A percentile compares a stretch with the other conserved stretches of the same genome.
These are phyloP conservation scores for Cantharis rustica DNA, from an alignment of 2,888 invertebrate species.

Conservation along the genomic window DNA sequence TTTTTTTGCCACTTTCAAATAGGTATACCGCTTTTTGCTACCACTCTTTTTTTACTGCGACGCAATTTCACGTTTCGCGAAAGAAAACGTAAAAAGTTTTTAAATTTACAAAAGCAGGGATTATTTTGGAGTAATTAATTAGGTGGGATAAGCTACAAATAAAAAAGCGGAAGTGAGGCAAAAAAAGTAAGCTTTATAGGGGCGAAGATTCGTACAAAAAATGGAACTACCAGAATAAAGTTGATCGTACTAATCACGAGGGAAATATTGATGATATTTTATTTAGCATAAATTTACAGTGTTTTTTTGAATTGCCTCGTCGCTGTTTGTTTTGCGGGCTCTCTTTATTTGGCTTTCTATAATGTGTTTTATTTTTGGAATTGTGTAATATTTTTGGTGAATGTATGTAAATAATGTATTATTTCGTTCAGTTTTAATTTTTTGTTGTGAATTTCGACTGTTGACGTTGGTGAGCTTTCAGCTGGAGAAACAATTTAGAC, in stretches of 20 bases:
- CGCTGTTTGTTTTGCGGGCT: neutral
- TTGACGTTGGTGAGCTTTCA: neutral
- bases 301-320: neutral
- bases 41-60: neutral
- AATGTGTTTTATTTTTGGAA: neutral
- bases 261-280: neutral
- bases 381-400: neutral
- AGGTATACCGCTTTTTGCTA: neutral
- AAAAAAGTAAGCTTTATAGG: neutral
- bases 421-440: no score
- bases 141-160: neutral
- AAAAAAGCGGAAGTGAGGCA: neutral
- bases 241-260: neutral
- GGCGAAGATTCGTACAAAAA: neutral
- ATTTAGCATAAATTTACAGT: neutral
- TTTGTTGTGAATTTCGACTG: neutral
- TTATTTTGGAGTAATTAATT: neutral
- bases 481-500: neutral
- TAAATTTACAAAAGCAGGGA: neutral
- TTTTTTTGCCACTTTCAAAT: neutral
- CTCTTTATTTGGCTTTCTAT: neutral
- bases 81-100: neutral
- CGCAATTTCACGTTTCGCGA: neutral
- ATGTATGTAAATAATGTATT: neutral
- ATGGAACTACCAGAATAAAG: neutral